Evolutionary conservation across 2,113 vertebrate species (phyloP), one percentile per base, ranked within the genome.

Genomic region (Zosterops hypoxanthus): DNA sequence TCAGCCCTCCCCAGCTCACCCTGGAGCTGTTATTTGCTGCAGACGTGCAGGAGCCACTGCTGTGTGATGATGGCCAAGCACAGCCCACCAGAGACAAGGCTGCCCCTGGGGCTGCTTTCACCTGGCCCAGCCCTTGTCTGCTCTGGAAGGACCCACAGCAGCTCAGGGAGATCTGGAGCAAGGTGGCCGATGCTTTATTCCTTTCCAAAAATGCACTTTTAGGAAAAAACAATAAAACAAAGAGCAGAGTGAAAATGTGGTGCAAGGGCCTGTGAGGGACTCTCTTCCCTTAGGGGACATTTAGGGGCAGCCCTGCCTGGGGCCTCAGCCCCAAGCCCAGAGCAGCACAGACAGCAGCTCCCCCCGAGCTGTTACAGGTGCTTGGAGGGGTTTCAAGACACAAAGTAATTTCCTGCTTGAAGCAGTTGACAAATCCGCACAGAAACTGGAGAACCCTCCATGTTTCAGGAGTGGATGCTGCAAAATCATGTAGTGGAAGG

Each of bases 341-440:
- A 42, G 36, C 66, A 56, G 85, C 18, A 23, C 31, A 8, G 78
- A 65, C 60, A 19, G 36, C 39, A 3, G 50, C 89, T 78, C 36
- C 76, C 44, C n/a, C 33, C 0, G 0, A 5, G 56, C 41, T 73
- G 0, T 36, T 86, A 94, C 94, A 82, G 92, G 95, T 90, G 92
- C 57, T 76, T 76, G 92, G 85, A 94, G 63, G 25, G 4, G 57
- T 78, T 82, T 91, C 92, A 94, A 93, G 75, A 85, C 70, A 82
- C 70, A 14, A 61, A 95, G 70, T 46, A 52, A 90, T 87, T 90
- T 91, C 92, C 94, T 84, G 78, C 46, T 78, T 26, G 63, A 90
- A 95, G 63, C 71, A 83, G 71, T 28, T 86, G 93, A 95, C 71
- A 93, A 88, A 92, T 88, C 66, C 60, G 66, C 82, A 42, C 34